A percentile compares a stretch with the other conserved stretches of the same genome.
Conservation (phyloP, 2,888 invertebrate genomes). For the Eupeodes latifasciatus region DNA sequence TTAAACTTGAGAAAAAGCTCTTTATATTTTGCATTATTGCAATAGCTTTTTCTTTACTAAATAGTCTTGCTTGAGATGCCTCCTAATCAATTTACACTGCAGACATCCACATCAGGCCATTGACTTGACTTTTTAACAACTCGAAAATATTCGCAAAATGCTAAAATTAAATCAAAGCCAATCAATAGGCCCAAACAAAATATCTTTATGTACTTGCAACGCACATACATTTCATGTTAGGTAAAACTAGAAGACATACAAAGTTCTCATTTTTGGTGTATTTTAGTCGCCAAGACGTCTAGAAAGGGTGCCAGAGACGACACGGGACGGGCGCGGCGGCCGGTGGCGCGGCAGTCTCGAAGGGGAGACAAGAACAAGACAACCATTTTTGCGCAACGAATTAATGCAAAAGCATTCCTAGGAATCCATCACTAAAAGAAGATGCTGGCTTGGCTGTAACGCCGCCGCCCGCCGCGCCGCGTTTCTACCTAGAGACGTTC, state of each 20-base stretch:
- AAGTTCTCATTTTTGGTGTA: conserved; percentile 46
- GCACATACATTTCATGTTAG: neutral
- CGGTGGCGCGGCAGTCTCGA: neutral
- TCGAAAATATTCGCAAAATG: conserved; percentile 53
- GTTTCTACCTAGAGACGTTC: conserved; percentile 8
- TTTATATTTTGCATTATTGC: conserved; percentile 30
- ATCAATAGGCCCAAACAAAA: conserved; percentile 26
- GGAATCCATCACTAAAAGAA: conserved; percentile 65
- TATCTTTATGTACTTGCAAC: neutral
- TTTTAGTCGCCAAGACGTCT: conserved; percentile 69
- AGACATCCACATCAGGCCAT: conserved; percentile 29
- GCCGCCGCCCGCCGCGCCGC: neutral
- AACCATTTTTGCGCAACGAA: conserved; percentile 20
- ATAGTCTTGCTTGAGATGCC: neutral
- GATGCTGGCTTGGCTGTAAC: neutral
- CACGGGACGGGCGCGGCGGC: conserved; percentile 1
- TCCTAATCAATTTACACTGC: neutral
- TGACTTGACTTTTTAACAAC: conserved; percentile 51
- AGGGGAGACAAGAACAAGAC: conserved; percentile 8
- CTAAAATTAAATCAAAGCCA: conserved; percentile 61
- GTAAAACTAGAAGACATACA: neutral
- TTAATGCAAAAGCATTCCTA: conserved; percentile 66
- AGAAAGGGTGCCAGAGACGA: conserved; percentile 45
- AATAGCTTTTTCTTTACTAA: conserved; percentile 15
- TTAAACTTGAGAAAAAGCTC: neutral